Evolutionary conservation across 2,113 vertebrate genomes (phyloP), one percentile per base, ranked within the genome.

Genomic region (Equus quagga): DNA sequence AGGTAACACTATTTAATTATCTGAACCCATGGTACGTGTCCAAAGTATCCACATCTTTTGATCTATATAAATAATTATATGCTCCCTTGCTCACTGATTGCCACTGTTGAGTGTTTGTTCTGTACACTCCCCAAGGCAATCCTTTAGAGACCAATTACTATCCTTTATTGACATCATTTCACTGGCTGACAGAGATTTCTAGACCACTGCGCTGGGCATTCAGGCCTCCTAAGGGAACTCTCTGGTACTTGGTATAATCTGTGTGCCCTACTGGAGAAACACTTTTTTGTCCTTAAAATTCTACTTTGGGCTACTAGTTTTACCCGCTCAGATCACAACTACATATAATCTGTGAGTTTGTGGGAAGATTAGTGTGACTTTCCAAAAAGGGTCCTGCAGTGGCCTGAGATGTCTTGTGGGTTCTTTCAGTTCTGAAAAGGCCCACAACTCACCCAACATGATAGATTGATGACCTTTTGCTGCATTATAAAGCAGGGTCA

Each of bases 381-480:
- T 54, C 31, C 54, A 46, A 89, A 94, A 62, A 21, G 17, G 3
- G 10, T 75, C 12, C 5, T 13, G 49, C 23, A 41, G 41, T 36
- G 23, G 15, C 78, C 79, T 23, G 21, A 75, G 67, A 72, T 41
- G 89, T 75, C 85, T 88, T 89, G 58, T 72, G 75, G 46, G 12
- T 89, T 44, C 54, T 85, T 91, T 91, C 70, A 60, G 73, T 33
- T 84, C 58, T 88, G 69, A 79, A 58, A 80, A 88, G 82, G 72
- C 76, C 49, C 28, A 49, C 33, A 79, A 64, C 64, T 96, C 69
- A 36, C 51, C 33, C 82, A n/a, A 8, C 54, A 9, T 72, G 94
- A 89, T 86, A 81, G 78, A 96, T 62, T 51, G 82, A 84, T 91
- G 87, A 95, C 87, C 56, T 83, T 92, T 41, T 56, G 69, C 87